Percentiles rank a stretch among this genome's conserved stretches.
phyloP scores from a whole-genome alignment of 2,888 invertebrate genomes.

The Idaea dimidiata region DNA sequence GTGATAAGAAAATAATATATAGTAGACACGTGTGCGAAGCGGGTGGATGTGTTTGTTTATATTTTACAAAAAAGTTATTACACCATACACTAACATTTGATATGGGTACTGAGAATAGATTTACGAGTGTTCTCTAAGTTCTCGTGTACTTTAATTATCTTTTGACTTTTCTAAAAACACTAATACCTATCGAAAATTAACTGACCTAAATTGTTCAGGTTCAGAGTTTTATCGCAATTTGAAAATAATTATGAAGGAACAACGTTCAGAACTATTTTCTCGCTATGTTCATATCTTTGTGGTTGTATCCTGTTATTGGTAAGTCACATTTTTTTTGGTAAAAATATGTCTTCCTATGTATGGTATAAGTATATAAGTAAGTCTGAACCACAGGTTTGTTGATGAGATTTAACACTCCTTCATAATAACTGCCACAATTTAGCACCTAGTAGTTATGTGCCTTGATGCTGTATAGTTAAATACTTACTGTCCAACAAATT shows the following conservation, averaged over 20 bases:
- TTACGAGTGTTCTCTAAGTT: neutral
- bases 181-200: too few relatives aligned
- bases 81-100: too few relatives aligned
- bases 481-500: too few relatives aligned
- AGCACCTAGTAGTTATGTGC: too few relatives aligned
- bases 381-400: too few relatives aligned
- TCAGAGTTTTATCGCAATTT: neutral
- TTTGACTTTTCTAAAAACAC: too few relatives aligned
- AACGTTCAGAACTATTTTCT: slow-evolving; percentile 62
- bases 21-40: neutral
- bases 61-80: neutral
- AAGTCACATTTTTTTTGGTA: slow-evolving; percentile 41
- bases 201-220: neutral
- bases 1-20: neutral
- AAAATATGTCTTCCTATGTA: too few relatives aligned
- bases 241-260: slow-evolving; percentile 49
- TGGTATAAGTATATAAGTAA: too few relatives aligned
- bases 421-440: too few relatives aligned
- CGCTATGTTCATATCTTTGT: slow-evolving; percentile 87
- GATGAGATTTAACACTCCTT: too few relatives aligned
- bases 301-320: slow-evolving; percentile 91
- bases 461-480: too few relatives aligned
- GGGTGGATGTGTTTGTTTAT: neutral
- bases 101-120: too few relatives aligned
- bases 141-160: neutral